Percentiles rank a stretch among this genome's conserved stretches.
Evolutionary conservation across 2,113 vertebrate genomes (phyloP).

Genomic region (Ramphastos sulfuratus): DNA sequence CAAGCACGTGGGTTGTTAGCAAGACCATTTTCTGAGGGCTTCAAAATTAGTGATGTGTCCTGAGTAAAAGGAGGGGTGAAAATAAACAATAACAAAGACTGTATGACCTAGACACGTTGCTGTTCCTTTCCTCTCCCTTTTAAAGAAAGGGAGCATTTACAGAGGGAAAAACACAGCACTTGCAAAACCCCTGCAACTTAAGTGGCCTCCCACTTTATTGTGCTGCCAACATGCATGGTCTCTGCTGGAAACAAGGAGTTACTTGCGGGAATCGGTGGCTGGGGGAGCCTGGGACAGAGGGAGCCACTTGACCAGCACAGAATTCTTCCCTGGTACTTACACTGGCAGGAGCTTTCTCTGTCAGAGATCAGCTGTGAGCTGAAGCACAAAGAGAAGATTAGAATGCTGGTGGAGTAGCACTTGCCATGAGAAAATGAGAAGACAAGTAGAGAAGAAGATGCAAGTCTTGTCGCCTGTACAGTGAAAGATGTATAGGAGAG

Average conservation of each 20-base stretch:
- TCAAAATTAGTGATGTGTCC: background rate
- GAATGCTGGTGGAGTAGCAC: background rate
- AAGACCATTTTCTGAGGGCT: background rate
- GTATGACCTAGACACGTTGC: background rate
- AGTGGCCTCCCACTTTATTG: background rate
- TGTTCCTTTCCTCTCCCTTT: background rate
- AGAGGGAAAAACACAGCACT: background rate
- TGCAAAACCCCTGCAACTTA: background rate
- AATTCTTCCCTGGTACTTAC: background rate
- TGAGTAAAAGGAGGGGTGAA: background rate
- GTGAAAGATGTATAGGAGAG: background rate
- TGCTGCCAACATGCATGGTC: rapidly evolving
- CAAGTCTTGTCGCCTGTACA: background rate
- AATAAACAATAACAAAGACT: background rate
- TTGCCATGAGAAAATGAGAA: background rate
- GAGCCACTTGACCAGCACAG: rapidly evolving
- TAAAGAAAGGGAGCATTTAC: background rate
- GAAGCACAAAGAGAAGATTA: background rate
- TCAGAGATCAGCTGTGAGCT: background rate
- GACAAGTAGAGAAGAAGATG: background rate
- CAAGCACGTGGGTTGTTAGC: background rate
- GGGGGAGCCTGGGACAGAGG: background rate
- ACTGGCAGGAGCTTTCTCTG: rapidly evolving
- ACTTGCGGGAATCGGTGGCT: background rate
- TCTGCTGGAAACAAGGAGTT: background rate